Evolutionary conservation across 2,888 invertebrate genomes (phyloP), one percentile per base, ranked within the genome.

Genomic region (Choristoneura rosaceana): DNA sequence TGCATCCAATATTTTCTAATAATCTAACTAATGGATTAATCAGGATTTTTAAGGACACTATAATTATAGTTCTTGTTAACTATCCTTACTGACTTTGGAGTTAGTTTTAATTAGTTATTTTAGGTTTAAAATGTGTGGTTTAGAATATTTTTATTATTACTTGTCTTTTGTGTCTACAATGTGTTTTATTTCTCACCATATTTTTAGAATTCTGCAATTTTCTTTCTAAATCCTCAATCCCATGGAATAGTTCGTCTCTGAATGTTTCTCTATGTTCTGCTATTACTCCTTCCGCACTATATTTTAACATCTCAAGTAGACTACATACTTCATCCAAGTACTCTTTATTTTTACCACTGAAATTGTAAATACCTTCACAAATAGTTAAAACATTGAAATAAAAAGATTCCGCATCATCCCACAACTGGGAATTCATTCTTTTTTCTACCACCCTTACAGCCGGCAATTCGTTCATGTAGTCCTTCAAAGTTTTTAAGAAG

Each of bases 211-310:
- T 77, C 43, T 78, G 70, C 34, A 87, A 76, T 55, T 81, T 81
- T 12, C 78, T 70, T 74, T 85, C 85, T 52, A 91, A 69, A 17
- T 83, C 66, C 62, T 81, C 77, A 74, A 90, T 85, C 71, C 79
- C 81, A 60, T 76, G 73, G 82, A 90, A 92, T 64, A 95, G 91
- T 73, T 92, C 89, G 75, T 94, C 87, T 69, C 89, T 90, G 33
- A 95, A 94, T 70, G 88, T 87, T 71, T 92, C 93, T 33, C 86
- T 88, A 71, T 92, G 91, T 71, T 89, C 87, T 73, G 87, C 87
- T 68, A 79, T 82, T 1, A 89, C 89, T 69, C 88, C 90, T 71
- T 85, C 74, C 66, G 87, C 88, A 85, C 93, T 92, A 8, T 78
- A 75, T 77, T 88, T 87, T 17, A 84, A 79, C 66, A 81, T 78